Evolutionary conservation across 2,888 invertebrate species (phyloP), one percentile per base, ranked within the genome.

Genomic region (Spodoptera picta): DNA sequence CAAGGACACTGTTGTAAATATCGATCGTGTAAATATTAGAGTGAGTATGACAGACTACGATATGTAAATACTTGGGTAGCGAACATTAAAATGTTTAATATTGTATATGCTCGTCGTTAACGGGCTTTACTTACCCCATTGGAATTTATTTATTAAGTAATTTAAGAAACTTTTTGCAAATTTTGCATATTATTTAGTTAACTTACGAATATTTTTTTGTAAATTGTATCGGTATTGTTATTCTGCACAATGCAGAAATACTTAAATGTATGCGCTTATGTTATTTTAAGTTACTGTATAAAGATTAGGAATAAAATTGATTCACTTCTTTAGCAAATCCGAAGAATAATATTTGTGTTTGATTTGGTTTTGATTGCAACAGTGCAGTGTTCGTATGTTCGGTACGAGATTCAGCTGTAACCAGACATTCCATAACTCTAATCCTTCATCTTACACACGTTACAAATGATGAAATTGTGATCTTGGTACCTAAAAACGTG

Each of bases 221-320:
- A 94, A 94, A 94, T 94, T 94, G 92, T 92, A 93, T 93, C 93
- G 90, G 92, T 93, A 94, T 92, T 94, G 94, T 94, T 94, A 94
- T 94, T 94, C 94, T 94, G 94, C 94, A 94, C 90, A 94, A 94
- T 94, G 94, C 94, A 88, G 94, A 94, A 94, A 93, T 94, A 94
- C 90, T 93, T 93, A 91, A 91, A 88, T 92, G 92, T 94, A 93
- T 94, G 94, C 94, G 94, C 94, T 94, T 94, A 94, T 93, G 87
- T 91, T 90, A 87, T 85, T 89, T 86, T 90, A 90, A 87, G 86
- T 90, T 85, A 89, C 89, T 93, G 90, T 93, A 90, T 87, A 90
- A 87, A 88, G 83, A 84, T 83, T 80, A 86, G 87, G 87, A 84
- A 83, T 86, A 81, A 78, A 79, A 81, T 73, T 66, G 78, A 78